Percentiles rank a stretch among this genome's conserved stretches.
These are phyloP conservation scores for Cremastinae sp. DNA, from an alignment of 2,888 invertebrate species.

Conservation along the genomic window DNA sequence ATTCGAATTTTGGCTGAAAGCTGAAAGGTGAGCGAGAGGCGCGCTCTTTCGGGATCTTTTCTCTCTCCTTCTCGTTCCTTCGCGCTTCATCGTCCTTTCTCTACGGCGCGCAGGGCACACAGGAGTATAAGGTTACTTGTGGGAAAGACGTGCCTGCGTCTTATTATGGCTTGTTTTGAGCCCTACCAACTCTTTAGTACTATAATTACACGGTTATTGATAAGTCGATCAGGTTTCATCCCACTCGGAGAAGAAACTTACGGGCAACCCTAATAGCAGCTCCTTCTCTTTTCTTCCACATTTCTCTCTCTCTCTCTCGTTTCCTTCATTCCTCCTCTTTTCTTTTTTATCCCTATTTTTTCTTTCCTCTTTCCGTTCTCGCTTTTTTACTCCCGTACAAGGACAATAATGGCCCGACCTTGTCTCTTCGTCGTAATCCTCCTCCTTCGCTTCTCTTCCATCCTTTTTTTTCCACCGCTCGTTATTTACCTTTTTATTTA, in stretches of 20 bases:
- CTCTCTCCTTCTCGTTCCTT: not conserved
- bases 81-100: constrained; percentile 11
- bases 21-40: constrained; percentile 74
- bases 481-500: constrained; percentile 17
- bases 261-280: constrained; percentile 47
- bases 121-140: constrained; percentile 80
- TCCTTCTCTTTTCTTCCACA: constrained; percentile 23
- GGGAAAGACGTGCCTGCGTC: constrained; percentile 79
- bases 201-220: constrained; percentile 80
- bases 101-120: constrained; percentile 60
- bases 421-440: constrained; percentile 31
- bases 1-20: constrained; percentile 61
- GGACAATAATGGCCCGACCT: constrained; percentile 41
- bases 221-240: constrained; percentile 79
- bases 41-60: constrained; percentile 68
- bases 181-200: constrained; percentile 79
- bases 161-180: constrained; percentile 80
- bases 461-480: constrained; percentile 33
- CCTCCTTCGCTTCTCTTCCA: constrained; percentile 22
- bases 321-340: constrained; percentile 9
- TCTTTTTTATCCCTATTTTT: constrained; percentile 42
- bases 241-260: constrained; percentile 52
- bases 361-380: constrained; percentile 33
- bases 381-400: constrained; percentile 39
- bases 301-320: constrained; percentile 17